These are phyloP conservation scores for Vulpes lagopus DNA, from an alignment of 2,113 vertebrate genomes.

Conservation along the genomic window DNA sequence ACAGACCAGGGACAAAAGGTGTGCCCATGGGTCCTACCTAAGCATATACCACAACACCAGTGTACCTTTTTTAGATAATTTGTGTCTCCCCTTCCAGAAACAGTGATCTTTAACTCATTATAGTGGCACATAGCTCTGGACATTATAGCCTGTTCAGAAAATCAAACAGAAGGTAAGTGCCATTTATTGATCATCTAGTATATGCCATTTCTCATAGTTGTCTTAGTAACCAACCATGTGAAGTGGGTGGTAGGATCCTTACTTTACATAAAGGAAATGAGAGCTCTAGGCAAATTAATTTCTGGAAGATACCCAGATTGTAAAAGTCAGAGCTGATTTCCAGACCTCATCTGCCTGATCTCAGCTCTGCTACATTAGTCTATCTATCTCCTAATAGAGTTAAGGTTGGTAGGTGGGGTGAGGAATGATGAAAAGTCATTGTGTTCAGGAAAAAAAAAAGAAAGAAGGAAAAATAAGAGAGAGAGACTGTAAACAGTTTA, in stretches of 20 bases:
- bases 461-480: not conserved
- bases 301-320: not conserved
- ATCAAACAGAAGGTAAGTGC: not conserved
- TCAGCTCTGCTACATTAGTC: not conserved
- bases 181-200: not conserved
- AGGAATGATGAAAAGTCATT: not conserved
- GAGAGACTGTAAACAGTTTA: not conserved
- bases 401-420: not conserved
- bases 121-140: not conserved
- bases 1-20: not conserved
- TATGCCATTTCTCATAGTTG: not conserved
- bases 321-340: not conserved
- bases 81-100: slow-evolving; percentile 20
- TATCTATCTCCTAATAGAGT: not conserved
- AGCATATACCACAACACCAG: not conserved
- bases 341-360: not conserved
- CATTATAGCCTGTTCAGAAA: not conserved
- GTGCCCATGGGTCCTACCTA: not conserved
- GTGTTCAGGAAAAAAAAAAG: not conserved
- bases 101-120: not conserved
- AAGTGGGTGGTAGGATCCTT: not conserved
- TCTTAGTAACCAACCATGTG: not conserved
- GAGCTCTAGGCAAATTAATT: not conserved
- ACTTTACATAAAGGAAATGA: not conserved
- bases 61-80: not conserved